phyloP scores from a whole-genome alignment of 2,797 vertebrate genomes.

The Sebastes variabilis region DNA sequence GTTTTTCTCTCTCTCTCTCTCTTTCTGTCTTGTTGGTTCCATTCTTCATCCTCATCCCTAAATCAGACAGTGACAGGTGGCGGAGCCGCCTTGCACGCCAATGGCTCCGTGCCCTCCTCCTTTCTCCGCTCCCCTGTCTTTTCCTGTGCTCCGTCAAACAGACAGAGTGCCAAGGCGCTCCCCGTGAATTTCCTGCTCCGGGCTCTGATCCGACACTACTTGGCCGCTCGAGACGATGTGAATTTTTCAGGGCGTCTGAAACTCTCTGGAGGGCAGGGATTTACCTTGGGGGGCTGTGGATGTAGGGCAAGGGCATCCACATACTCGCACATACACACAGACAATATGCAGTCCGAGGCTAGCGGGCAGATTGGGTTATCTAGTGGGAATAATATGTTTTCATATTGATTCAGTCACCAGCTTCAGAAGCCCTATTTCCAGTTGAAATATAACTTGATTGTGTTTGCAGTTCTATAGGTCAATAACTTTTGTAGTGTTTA shows the following conservation, averaged over 20 bases:
- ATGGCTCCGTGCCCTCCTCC: conserved; percentile 20
- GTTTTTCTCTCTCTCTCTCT: background rate
- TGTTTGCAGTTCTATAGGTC: background rate
- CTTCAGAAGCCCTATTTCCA: conserved; percentile 25
- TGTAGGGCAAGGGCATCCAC: conserved; percentile 62
- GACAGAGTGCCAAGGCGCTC: conserved; percentile 58
- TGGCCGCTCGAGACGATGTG: conserved; percentile 50
- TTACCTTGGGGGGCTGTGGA: conserved; percentile 58
- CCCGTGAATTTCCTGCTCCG: conserved; percentile 66
- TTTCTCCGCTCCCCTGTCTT: conserved; percentile 18
- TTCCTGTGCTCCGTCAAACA: conserved; percentile 52
- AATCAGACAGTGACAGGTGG: conserved; percentile 76
- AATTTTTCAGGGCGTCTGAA: conserved; percentile 71
- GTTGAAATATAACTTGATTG: conserved; percentile 22
- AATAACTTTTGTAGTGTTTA: background rate
- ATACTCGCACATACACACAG: background rate
- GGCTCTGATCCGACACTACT: conserved; percentile 59
- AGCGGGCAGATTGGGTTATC: conserved; percentile 33
- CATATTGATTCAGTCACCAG: conserved; percentile 45
- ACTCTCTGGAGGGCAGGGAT: conserved; percentile 64
- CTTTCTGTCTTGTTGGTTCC: conserved; percentile 19
- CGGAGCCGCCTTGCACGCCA: conserved; percentile 18
- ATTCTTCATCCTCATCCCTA: conserved; percentile 36
- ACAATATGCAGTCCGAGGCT: background rate
- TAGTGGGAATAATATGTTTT: conserved; percentile 26